Conservation (phyloP, 2,888 invertebrate genomes). For the Odontomyia ornata region DNA sequence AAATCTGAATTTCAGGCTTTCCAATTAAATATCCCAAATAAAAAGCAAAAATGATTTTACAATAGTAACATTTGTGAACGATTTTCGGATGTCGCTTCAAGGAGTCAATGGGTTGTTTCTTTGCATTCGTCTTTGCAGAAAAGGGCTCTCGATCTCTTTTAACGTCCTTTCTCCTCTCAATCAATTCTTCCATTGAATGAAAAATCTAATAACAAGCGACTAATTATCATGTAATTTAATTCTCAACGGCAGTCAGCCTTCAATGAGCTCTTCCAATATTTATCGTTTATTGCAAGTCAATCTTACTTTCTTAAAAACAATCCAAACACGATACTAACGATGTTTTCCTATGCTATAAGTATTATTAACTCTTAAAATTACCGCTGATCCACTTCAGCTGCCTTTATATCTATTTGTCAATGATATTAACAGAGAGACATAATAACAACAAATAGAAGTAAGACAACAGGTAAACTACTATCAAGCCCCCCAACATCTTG, state of each 20-base stretch:
- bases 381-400: constrained; percentile 44
- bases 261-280: constrained; percentile 18
- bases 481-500: constrained; percentile 52
- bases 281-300: constrained; percentile 29
- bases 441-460: constrained; percentile 41
- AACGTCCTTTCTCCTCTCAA: background rate
- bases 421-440: constrained; percentile 42
- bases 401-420: constrained; percentile 45
- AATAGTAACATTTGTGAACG: no score
- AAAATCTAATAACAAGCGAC: background rate
- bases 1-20: no score
- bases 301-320: constrained; percentile 40
- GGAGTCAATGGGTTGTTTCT: no score
- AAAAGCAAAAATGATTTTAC: no score
- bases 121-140: no score
- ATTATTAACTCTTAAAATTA: constrained; percentile 43
- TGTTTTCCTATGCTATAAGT: constrained; percentile 42
- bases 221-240: constrained; percentile 19
- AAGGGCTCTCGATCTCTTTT: no score
- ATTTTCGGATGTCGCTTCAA: background rate
- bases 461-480: constrained; percentile 43
- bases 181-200: background rate
- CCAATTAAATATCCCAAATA: no score
- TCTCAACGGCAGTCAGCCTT: background rate
- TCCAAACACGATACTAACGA: constrained; percentile 38